Evolutionary conservation across 37 sponge, comb jelly and placozoan species (phyloP).

Genomic region (Dysidea cf. avara): DNA sequence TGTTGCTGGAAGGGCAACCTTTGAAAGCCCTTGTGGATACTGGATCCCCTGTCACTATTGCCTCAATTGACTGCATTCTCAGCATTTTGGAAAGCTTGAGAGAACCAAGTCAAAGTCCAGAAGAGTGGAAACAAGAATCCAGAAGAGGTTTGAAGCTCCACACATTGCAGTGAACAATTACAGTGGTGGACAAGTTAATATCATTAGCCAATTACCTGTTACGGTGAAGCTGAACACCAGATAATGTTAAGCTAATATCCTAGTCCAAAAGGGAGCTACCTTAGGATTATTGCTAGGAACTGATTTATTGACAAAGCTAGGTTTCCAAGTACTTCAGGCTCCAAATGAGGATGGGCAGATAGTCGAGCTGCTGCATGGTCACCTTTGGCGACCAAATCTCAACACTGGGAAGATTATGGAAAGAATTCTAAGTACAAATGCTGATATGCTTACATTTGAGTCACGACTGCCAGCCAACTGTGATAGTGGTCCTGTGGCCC

Average conservation of each 20-base stretch:
- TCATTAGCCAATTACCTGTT: constrained; percentile 12
- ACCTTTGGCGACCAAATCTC: too few species aligned
- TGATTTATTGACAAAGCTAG: constrained; percentile 37
- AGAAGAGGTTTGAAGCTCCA: constrained; percentile 7
- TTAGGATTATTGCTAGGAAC: constrained; percentile 37
- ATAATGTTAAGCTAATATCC: background rate
- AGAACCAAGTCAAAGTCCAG: background rate
- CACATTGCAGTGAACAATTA: constrained; percentile 19
- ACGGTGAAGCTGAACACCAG: background rate
- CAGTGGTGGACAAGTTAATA: constrained; percentile 23
- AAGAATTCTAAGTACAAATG: too few species aligned
- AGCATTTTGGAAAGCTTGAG: background rate
- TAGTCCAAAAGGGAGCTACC: constrained; percentile 42
- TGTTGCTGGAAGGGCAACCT: constrained; percentile 32
- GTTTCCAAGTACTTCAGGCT: constrained; percentile 18
- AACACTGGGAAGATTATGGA: too few species aligned
- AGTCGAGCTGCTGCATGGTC: background rate
- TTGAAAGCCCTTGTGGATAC: constrained; percentile 43
- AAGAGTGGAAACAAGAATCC: constrained; percentile 2
- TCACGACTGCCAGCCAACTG: too few species aligned
- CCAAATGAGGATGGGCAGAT: background rate
- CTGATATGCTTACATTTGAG: too few species aligned
- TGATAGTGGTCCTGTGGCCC: too few species aligned
- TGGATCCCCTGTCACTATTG: constrained; percentile 51
- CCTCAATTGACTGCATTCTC: constrained; percentile 21